Conservation (phyloP, 2,113 vertebrate species). For the Atherinomorus stipes region DNA sequence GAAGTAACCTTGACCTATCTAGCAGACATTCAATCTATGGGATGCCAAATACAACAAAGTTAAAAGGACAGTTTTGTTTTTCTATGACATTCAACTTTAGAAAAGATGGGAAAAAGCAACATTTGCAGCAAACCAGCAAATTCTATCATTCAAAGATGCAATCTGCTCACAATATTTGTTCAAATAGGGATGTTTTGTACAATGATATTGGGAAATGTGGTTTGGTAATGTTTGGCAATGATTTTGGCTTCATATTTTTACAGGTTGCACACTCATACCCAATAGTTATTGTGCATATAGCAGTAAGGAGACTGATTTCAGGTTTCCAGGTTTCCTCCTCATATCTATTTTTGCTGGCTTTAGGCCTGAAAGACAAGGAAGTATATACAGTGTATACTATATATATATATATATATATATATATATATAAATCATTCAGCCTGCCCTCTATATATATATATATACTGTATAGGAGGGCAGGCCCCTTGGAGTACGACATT, state of each 20-base stretch:
- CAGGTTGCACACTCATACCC: background rate
- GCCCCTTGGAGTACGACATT: too few species aligned
- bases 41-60: conserved; percentile 6
- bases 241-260: background rate
- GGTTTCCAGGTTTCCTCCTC: background rate
- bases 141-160: background rate
- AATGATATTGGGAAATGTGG: too few species aligned
- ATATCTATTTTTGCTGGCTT: background rate
- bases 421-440: too few species aligned
- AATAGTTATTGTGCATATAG: background rate
- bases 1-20: conserved; percentile 52
- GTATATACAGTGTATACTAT: too few species aligned
- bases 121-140: background rate
- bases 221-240: too few species aligned
- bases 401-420: too few species aligned
- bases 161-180: background rate
- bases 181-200: background rate
- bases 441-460: too few species aligned
- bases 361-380: background rate
- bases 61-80: background rate
- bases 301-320: background rate
- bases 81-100: background rate
- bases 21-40: conserved; percentile 17
- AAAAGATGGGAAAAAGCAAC: background rate
- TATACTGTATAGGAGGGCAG: too few species aligned